Evolutionary conservation across 2,113 vertebrate species (phyloP).

Genomic region (Collichthys lucidus): DNA sequence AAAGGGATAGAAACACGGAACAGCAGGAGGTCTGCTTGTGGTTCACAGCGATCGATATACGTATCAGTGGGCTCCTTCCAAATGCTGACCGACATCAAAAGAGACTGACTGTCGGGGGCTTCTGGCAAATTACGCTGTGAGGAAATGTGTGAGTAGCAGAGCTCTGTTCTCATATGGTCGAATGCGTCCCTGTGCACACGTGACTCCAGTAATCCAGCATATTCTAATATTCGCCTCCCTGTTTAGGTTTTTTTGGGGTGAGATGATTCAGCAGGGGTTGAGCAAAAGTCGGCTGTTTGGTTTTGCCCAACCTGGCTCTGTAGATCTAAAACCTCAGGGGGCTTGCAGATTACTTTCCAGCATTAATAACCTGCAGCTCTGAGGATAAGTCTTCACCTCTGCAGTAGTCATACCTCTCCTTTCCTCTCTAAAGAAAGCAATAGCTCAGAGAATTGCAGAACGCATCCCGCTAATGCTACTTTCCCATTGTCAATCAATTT

Average conservation of each 20-base stretch:
- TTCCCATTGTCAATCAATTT: slow-evolving; percentile 65
- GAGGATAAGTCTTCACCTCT: slow-evolving; percentile 55
- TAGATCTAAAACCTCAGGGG: slow-evolving; percentile 53
- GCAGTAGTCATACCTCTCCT: slow-evolving; percentile 22
- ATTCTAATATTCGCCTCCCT: not conserved
- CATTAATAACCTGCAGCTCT: slow-evolving; percentile 32
- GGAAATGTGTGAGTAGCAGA: slow-evolving; percentile 35
- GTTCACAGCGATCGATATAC: slow-evolving; percentile 71
- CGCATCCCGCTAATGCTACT: slow-evolving; percentile 43
- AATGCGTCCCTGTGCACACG: not conserved
- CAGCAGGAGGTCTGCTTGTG: slow-evolving; percentile 64
- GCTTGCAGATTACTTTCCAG: slow-evolving; percentile 62
- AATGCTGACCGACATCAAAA: slow-evolving; percentile 74
- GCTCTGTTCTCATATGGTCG: slow-evolving; percentile 9
- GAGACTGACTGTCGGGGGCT: slow-evolving; percentile 55
- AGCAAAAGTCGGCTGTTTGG: slow-evolving; percentile 61
- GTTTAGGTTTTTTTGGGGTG: not conserved
- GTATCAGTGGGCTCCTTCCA: slow-evolving; percentile 70
- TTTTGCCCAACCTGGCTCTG: slow-evolving; percentile 38
- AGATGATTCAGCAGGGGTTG: slow-evolving; percentile 37
- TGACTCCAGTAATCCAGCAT: not conserved
- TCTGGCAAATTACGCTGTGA: slow-evolving; percentile 54
- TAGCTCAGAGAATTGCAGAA: slow-evolving; percentile 43
- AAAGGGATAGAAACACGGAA: slow-evolving; percentile 53
- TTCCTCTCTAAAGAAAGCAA: slow-evolving; percentile 34